These are phyloP conservation scores for Corvus moneduloides DNA, from an alignment of 2,113 vertebrate species.

Conservation along the genomic window DNA sequence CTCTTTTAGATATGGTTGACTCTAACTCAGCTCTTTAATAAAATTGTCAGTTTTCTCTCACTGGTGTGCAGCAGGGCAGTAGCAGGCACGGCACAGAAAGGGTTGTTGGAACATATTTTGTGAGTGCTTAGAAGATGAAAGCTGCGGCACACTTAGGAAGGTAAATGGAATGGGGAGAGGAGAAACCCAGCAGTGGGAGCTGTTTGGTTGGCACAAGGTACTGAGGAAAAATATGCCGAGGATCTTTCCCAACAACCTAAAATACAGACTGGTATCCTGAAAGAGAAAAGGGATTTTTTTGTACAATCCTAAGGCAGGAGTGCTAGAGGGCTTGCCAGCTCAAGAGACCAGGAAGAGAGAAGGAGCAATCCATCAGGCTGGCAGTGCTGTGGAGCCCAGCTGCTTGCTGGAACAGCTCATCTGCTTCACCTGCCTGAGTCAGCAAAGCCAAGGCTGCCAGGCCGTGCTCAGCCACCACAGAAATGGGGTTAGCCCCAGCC, in stretches of 20 bases:
- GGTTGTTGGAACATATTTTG: not conserved
- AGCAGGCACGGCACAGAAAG: not conserved
- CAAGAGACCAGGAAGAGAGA: not conserved
- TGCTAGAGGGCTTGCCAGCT: not conserved
- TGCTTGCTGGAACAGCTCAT: not conserved
- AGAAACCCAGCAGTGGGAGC: not conserved
- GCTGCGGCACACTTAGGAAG: not conserved
- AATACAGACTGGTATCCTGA: not conserved
- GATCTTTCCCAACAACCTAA: not conserved
- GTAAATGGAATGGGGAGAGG: not conserved
- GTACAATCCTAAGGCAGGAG: not conserved
- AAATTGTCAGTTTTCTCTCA: not conserved
- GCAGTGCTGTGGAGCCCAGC: not conserved
- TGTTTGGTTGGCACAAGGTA: not conserved
- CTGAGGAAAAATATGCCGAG: not conserved
- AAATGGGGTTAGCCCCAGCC: not conserved
- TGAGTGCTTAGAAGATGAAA: not conserved
- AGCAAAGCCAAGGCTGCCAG: not conserved
- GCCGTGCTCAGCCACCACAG: not conserved
- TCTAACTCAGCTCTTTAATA: not conserved
- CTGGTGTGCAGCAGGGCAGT: not conserved
- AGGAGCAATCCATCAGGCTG: not conserved
- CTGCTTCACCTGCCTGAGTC: fast-evolving
- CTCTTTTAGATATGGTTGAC: not conserved
- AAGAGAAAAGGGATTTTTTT: not conserved